Evolutionary conservation across 2,888 invertebrate species (phyloP), one percentile per base, ranked within the genome.

Genomic region (Drosophila limbata): DNA sequence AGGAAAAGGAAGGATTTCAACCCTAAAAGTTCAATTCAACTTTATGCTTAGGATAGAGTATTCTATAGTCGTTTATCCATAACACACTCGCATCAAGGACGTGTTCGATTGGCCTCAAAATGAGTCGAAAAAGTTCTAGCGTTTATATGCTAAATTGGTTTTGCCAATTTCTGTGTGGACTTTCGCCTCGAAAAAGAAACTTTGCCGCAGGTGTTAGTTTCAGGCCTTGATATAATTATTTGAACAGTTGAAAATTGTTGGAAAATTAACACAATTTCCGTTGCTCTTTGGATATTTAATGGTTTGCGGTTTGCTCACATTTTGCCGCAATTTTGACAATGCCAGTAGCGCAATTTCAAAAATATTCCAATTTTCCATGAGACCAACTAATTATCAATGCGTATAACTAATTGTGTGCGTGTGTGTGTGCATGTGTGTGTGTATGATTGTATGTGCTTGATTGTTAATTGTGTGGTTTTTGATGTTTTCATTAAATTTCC

Each of bases 81-180:
- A 17, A 21, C 19, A 11, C 19, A 45, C 3, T 35, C 9, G 0
- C 25, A 15, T 9, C 25, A 9, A 21, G 35, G 52, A 19, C 52
- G 19, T 52, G 33, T 64, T 55, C 60, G 51, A 64, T 52, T 33
- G 50, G 31, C 61, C 60, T 73, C 61, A 56, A 60, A 55, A 40
- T 56, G 33, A 64, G 61, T 40, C 53, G 21, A 21, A 35, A 65
- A 79, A 77, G 56, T 79, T 80, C 10, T 10, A 56, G 48, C 48
- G 25, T 53, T 67, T 67, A 57, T 67, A 70, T 70, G 62, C 52
- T 69, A 77, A 77, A 81, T 74, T 77, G 65, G 67, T 69, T 68
- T 81, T 61, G 35, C 51, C 77, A 79, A 77, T 69, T 77, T 69
- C 51, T 55, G 56, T 37, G 47, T 56, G 42, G 21, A 21, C 37